Conservation (phyloP, 2,888 invertebrate genomes). For the Drosophila fungiperda region DNA sequence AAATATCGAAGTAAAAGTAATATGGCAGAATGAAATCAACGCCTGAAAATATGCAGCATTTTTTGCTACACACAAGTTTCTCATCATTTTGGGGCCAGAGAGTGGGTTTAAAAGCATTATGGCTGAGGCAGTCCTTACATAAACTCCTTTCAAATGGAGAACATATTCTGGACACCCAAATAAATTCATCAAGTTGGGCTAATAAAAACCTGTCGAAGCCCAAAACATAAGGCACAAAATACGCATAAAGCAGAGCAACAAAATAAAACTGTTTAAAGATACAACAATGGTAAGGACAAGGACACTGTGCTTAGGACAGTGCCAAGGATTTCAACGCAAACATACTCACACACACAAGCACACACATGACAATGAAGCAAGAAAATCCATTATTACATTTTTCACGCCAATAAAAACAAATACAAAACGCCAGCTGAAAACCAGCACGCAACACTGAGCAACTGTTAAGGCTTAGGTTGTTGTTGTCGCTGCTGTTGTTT, state of each 20-base stretch:
- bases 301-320: constrained; percentile 22
- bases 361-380: constrained; percentile 9
- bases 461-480: constrained; percentile 50
- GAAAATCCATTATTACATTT: constrained; percentile 74
- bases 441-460: constrained; percentile 47
- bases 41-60: constrained; percentile 28
- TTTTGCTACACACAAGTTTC: constrained; percentile 11
- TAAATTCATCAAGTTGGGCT: constrained; percentile 65
- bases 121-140: constrained; percentile 17
- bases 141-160: constrained; percentile 34
- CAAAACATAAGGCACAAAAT: constrained; percentile 30
- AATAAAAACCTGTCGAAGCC: constrained; percentile 45
- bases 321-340: constrained; percentile 27
- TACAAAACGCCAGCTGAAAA: constrained; percentile 56
- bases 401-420: constrained; percentile 80
- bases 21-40: not conserved
- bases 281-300: constrained; percentile 30
- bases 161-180: constrained; percentile 40
- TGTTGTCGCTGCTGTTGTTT: constrained; percentile 25
- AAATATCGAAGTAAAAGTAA: not conserved
- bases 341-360: constrained; percentile 16
- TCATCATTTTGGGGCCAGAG: not conserved
- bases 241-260: constrained; percentile 30
- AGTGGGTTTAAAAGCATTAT: constrained; percentile 15
- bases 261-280: constrained; percentile 31